Evolutionary conservation across 2,797 vertebrate genomes (phyloP), one percentile per base, ranked within the genome.

Genomic region (Luscinia megarhynchos): DNA sequence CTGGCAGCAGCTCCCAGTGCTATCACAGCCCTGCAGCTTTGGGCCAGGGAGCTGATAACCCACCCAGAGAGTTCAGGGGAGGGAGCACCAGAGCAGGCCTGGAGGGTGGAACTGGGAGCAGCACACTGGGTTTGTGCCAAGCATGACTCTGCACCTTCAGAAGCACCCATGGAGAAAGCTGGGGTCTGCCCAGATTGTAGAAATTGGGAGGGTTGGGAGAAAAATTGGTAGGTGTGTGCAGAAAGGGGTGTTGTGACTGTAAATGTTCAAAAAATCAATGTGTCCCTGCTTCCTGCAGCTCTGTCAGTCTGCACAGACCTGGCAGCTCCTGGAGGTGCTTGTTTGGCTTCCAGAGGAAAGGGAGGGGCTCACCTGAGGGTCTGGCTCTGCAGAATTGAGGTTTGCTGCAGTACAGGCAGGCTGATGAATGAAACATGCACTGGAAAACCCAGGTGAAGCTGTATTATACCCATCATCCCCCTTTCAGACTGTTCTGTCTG

Each of bases 31-130:
- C 62, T 76, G 83, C 90, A 88, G 93, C 90, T 94, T 88, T 81
- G 55, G 79, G 81, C 74, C 85, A 58, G 62, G 62, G 66, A 90
- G 87, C 91, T 82, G 95, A 86, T 96, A 96, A 96, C 69, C 54
- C 36, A 15, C 55, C 80, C 88, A 10, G 36, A 0, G 30, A 81
- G n/a, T 12, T 48, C 73, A 82, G 83, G 85, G 91, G 46, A 94
- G 84, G 92, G 66, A 30, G 4, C 24, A 4, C 4, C 80, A 18
- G 8, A 4, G 12, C 18, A 24, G 59, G 24, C 57, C 54, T 14
- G 38, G 45, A 29, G 88, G n/a, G 58, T 75, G 87, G 76, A n/a
- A 24, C 43, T 55, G 69, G 92, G 63, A 59, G 79, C 79, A 83
- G 36, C 51, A 26, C 51, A 8, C 22, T 62, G 26, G 59, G 18